Evolutionary conservation across 35 echinoderm and acorn worm species (phyloP).

Genomic region (Ophiothrix spiculata): DNA sequence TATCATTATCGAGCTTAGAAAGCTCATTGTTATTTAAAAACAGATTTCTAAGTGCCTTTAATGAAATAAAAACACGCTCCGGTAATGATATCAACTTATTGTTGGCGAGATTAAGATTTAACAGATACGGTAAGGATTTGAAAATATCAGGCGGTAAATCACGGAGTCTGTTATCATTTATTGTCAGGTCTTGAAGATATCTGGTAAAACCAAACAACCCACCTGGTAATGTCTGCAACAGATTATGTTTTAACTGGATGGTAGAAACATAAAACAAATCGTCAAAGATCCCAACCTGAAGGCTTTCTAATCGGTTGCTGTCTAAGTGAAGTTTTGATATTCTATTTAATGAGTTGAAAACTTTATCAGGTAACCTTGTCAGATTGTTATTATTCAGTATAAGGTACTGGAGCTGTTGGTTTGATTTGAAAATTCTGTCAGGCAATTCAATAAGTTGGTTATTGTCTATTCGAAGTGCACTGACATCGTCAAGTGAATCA

Average conservation of each 20-base stretch:
- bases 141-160: neutral
- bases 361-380: neutral
- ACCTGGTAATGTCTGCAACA: neutral
- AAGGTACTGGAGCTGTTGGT: neutral
- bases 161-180: neutral
- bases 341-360: neutral
- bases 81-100: neutral
- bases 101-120: neutral
- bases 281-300: neutral
- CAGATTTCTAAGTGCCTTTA: neutral
- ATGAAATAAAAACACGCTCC: neutral
- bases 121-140: neutral
- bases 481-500: neutral
- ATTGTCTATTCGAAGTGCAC: neutral
- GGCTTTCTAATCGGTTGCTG: neutral
- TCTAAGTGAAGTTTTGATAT: neutral
- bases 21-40: neutral
- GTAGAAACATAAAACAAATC: neutral
- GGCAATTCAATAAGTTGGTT: neutral
- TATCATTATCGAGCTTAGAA: neutral
- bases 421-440: neutral
- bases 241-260: neutral
- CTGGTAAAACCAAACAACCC: neutral
- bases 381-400: neutral
- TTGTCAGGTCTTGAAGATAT: neutral